Evolutionary conservation across 2,797 vertebrate species (phyloP).

Genomic region (Acrocephalus scirpaceus): DNA sequence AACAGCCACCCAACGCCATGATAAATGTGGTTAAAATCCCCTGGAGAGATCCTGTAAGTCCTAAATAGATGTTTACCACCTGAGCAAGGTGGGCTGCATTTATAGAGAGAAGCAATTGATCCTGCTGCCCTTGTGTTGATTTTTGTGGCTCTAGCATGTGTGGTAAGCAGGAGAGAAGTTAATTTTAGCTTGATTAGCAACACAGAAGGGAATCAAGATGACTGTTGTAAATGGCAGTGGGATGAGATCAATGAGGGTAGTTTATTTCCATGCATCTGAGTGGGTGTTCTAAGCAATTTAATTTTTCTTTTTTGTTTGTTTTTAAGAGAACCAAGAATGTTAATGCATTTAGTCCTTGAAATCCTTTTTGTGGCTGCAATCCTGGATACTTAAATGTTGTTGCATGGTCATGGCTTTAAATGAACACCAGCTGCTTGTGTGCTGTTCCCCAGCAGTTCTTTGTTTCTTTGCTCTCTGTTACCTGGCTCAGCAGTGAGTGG

Average conservation of each 20-base stretch:
- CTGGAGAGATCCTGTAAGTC: background rate
- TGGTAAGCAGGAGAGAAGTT: background rate
- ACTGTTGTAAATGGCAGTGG: slow-evolving; percentile 31
- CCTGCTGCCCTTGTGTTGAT: background rate
- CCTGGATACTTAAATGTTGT: background rate
- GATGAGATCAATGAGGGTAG: slow-evolving; percentile 43
- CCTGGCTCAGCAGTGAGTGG: background rate
- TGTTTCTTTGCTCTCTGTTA: background rate
- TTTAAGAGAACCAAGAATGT: background rate
- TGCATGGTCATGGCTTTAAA: background rate
- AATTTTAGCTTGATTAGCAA: slow-evolving; percentile 20
- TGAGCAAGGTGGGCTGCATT: background rate
- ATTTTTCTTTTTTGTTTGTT: background rate
- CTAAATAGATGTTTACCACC: background rate
- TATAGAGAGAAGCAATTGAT: background rate
- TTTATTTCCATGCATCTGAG: slow-evolving; percentile 49
- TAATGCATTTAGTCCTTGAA: background rate
- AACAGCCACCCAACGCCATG: background rate
- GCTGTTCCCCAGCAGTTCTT: background rate
- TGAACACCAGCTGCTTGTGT: background rate
- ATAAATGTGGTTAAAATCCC: background rate
- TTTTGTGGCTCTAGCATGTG: background rate
- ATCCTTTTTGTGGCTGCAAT: background rate
- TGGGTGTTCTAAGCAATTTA: slow-evolving; percentile 42
- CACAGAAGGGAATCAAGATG: slow-evolving; percentile 28